Base-by-base conservation (phyloP, 2,888 invertebrate genomes). In the Sminthurides aquaticus region DNA sequence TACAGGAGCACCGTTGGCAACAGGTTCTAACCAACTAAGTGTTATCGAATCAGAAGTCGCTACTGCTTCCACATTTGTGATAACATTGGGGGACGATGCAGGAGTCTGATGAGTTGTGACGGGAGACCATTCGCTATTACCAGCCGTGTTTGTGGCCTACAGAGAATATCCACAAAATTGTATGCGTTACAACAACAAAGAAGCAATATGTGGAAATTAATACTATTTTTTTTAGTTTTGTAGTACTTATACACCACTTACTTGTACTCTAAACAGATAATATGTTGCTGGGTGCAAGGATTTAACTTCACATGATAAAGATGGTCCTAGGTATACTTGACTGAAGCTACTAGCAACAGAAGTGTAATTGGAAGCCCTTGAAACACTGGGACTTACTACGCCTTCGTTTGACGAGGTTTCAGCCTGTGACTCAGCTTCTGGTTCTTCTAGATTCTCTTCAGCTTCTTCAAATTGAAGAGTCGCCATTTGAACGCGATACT, bases 1-100 rank as follows among this genome's bases (percentile, higher is more conserved):
- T 67, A 93, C 84, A 75, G 86, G 85, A 24, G 90, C 84, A 56
- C 93, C 93, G 80, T 92, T 91, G 78, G 89, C 88, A 65, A 82
- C 79, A 26, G 88, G 85, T 60, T 87, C 82, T 57, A 67, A 84
- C 94, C 94, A 93, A 72, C 80, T 80, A 57, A 93, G 80, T 22
- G 83, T 82, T 67, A 89, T 83, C 68, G 84, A 82, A 70, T 85
- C 87, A 57, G 90, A 86, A 54, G 87, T 86, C 57, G 87, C 83
- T 73, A 85, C 84, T 76, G 82, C 82, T 25, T 75, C 75, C 71
- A 84, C 78, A 27, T 79, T 79, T 49, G 82, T 76, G 28, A 89
- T 87, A 26, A 87, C 83, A 55, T 84, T 84, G 22, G 93, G 92
- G 60, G 88, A 84, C 28, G 91, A 87, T n/a, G 91, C 87, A 20